Evolutionary conservation across 1,140 invertebrate species (phyloP).

Genomic region (Meloidogyne exigua): DNA sequence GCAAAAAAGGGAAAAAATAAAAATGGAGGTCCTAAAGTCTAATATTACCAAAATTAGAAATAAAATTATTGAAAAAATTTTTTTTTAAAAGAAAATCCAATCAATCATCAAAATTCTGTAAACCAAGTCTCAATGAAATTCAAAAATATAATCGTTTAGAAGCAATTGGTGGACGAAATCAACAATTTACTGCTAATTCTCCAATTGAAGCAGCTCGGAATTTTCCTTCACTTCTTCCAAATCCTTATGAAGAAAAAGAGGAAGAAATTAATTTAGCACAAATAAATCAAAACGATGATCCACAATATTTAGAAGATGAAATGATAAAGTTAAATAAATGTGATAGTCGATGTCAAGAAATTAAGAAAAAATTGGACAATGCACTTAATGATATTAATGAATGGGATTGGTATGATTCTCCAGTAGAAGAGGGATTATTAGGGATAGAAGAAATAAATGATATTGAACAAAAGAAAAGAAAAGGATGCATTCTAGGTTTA

Average conservation of each 20-base stretch:
- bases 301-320: conserved; percentile 8
- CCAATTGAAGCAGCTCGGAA: conserved; percentile 10
- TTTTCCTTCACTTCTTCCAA: conserved; percentile 18
- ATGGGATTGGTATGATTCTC: not conserved
- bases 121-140: conserved; percentile 12
- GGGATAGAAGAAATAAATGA: not conserved
- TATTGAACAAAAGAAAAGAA: not conserved
- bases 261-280: not conserved
- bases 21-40: too few relatives aligned
- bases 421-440: not conserved
- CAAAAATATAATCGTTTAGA: conserved; percentile 19
- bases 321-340: conserved; percentile 8
- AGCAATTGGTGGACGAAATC: conserved; percentile 17
- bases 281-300: conserved; percentile 6
- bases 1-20: too few relatives aligned
- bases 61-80: too few relatives aligned
- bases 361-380: conserved; percentile 19
- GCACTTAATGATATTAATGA: conserved; percentile 9
- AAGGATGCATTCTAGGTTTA: not conserved
- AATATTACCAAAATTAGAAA: too few relatives aligned
- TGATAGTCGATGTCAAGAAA: conserved; percentile 24
- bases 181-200: conserved; percentile 22
- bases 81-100: not conserved
- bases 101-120: not conserved
- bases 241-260: not conserved